Base-by-base conservation (phyloP, 1,140 invertebrate genomes). In the Drosophila leontia region DNA sequence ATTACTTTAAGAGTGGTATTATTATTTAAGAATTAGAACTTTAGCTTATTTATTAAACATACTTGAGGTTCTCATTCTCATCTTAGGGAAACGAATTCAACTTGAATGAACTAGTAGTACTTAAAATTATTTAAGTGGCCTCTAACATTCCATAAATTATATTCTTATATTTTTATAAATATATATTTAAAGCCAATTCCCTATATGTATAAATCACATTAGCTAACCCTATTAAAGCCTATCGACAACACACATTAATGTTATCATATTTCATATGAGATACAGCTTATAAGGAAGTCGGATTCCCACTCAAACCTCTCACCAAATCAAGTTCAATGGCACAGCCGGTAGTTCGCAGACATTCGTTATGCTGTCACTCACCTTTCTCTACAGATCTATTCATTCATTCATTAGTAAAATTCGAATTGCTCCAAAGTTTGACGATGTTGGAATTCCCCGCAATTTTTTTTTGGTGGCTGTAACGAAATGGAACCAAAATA, bases 371-470 rank as follows among this genome's bases (percentile, higher is more conserved):
- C 58, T 69, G 68, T 50, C 68, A 88, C 80, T 88, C 77, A 88
- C 83, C 80, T 87, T 67, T 83, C 61, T 70, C 64, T 59, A 42
- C 50, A 37, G 51, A 55, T 55, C 39, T 34, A 63, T 65, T 63
- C 77, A 87, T 86, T 86, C 82, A 86, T 83, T 87, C 53, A 75
- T 76, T 76, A 55, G 65, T 71, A 50, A 72, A 60, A 70, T 41
- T 37, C 62, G 42, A 65, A 48, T 68, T 41, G 56, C 51, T 48
- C 1, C 39, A 32, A 29, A 55, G 45, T 68, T 60, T 62, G 45
- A 32, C 37, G 42, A 47, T 9, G 17, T 35, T 35, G 53, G 79
- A 76, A 82, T 75, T 75, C 76, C 68, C 64, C 50, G 39, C 60
- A 50, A 63, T 72, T 77, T 75, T 34, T 2, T 42, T 47, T 72